Conservation (phyloP, 2,888 invertebrate species). For the Brenthis ino region DNA sequence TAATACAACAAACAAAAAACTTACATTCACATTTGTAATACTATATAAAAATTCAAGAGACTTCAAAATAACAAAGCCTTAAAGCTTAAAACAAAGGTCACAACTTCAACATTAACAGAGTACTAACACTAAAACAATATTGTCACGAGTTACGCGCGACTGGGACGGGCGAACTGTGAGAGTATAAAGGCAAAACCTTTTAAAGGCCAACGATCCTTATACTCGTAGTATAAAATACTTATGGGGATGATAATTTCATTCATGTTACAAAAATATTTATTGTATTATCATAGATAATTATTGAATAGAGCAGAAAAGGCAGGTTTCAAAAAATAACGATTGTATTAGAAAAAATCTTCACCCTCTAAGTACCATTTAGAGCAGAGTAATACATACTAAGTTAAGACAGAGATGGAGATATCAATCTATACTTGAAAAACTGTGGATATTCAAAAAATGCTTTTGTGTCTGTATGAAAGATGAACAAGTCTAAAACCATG, state of each 20-base stretch:
- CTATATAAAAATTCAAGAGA: background rate
- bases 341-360: no score
- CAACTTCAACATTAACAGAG: conserved; percentile 31
- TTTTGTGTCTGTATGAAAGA: no score
- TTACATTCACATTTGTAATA: background rate
- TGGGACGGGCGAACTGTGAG: conserved; percentile 37
- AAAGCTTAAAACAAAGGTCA: conserved; percentile 11
- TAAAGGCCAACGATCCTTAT: conserved; percentile 28
- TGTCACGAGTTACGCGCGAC: conserved; percentile 39
- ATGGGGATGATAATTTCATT: conserved; percentile 20
- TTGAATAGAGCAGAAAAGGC: no score
- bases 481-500: no score
- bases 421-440: no score
- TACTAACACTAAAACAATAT: conserved; percentile 36
- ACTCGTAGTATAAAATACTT: conserved; percentile 14
- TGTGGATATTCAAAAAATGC: no score
- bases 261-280: background rate
- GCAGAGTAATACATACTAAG: no score
- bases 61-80: background rate
- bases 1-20: no score
- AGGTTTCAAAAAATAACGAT: no score
- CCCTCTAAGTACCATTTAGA: no score
- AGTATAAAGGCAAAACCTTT: conserved; percentile 23
- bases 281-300: background rate
- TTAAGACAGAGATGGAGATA: no score